Conservation (phyloP, 2,113 vertebrate species). For the Dromiciops gliroides region DNA sequence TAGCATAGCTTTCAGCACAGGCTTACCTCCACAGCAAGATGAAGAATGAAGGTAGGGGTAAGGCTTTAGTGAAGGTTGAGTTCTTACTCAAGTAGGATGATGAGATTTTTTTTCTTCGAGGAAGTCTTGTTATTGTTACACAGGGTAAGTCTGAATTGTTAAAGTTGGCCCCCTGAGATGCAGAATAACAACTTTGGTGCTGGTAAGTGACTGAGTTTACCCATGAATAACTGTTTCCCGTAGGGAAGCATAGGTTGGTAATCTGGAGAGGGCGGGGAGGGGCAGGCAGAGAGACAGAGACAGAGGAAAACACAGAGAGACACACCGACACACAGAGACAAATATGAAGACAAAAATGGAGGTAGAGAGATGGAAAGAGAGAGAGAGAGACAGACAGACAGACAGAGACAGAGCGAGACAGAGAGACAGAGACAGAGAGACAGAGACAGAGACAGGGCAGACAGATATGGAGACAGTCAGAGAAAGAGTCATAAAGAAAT, state of each 20-base stretch:
- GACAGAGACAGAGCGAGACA: too few relatives aligned
- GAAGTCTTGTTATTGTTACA: background rate
- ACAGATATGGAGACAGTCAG: too few relatives aligned
- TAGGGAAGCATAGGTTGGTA: background rate
- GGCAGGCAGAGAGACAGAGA: background rate
- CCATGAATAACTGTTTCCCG: background rate
- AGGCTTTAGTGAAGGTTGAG: background rate
- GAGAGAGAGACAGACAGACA: too few relatives aligned
- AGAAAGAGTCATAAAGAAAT: too few relatives aligned
- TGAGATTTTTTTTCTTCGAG: slow-evolving; percentile 22
- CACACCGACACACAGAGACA: background rate
- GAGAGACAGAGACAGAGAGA: too few relatives aligned
- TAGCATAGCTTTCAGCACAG: background rate
- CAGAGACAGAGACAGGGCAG: too few relatives aligned
- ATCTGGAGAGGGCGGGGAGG: too few relatives aligned
- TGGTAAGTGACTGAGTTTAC: background rate
- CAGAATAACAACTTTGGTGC: background rate
- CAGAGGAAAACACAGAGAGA: background rate
- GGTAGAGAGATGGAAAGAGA: too few relatives aligned
- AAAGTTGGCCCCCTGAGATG: background rate
- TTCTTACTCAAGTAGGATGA: background rate
- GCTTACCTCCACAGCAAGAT: background rate
- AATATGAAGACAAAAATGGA: background rate
- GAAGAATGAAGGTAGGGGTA: background rate
- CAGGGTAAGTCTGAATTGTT: slow-evolving; percentile 4